These are phyloP conservation scores for Rhizomys pruinosus DNA, from an alignment of 2,113 vertebrate genomes.

Conservation along the genomic window DNA sequence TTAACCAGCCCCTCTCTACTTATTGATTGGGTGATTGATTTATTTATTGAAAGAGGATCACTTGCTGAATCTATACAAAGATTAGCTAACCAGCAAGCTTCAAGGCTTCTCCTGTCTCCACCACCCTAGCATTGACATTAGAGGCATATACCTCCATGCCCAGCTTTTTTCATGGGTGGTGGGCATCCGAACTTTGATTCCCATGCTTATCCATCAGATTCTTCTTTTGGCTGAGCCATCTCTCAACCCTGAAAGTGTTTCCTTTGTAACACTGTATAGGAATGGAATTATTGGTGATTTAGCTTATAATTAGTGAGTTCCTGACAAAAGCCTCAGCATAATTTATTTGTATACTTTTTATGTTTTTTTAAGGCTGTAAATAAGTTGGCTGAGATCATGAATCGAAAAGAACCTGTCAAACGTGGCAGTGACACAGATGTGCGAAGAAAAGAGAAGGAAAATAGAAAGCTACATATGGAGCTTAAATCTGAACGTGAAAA, in stretches of 20 bases:
- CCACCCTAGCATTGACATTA: not conserved
- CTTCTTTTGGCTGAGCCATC: not conserved
- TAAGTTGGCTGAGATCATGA: slow-evolving; percentile 99
- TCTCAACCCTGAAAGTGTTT: not conserved
- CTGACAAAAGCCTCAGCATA: not conserved
- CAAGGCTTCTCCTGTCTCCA: not conserved
- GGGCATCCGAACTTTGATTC: not conserved
- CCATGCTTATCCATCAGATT: not conserved
- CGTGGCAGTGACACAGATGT: slow-evolving; percentile 97
- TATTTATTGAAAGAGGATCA: not conserved
- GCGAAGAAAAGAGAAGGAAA: slow-evolving; percentile 97
- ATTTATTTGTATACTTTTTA: slow-evolving; percentile 16
- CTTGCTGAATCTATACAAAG: not conserved
- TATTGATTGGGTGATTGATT: no score
- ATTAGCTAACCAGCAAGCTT: not conserved
- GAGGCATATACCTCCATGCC: not conserved
- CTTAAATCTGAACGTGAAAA: slow-evolving; percentile 97
- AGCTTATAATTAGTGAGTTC: not conserved
- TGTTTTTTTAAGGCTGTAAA: slow-evolving; percentile 91
- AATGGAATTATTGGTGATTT: slow-evolving; percentile 12
- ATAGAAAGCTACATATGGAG: slow-evolving; percentile 97
- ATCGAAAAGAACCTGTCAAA: slow-evolving; percentile 94
- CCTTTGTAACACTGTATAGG: not conserved
- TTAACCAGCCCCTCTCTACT: not conserved
- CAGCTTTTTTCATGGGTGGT: not conserved